Conservation (phyloP, 2,113 vertebrate genomes). For the Tragelaphus scriptus region DNA sequence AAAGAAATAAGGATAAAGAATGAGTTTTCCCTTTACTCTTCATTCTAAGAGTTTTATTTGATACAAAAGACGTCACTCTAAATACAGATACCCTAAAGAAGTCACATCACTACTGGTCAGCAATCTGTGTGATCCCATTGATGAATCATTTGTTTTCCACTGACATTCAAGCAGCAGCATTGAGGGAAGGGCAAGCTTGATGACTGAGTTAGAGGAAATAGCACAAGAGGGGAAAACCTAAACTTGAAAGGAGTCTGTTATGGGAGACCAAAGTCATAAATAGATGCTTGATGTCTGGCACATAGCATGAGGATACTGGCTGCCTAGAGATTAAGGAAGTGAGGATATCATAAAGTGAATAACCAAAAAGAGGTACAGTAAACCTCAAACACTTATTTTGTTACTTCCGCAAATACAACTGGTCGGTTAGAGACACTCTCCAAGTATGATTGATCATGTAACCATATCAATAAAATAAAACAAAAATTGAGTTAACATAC, state of each 20-base stretch:
- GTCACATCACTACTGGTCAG: background rate
- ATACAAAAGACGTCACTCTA: background rate
- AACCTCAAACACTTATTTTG: background rate
- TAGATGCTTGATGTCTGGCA: background rate
- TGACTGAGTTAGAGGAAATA: background rate
- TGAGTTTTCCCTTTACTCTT: background rate
- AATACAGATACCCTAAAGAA: background rate
- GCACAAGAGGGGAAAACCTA: background rate
- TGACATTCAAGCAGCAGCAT: background rate
- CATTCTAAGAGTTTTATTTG: background rate
- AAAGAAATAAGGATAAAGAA: background rate
- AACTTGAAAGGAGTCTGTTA: background rate
- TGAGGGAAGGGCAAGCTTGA: background rate
- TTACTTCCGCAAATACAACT: background rate
- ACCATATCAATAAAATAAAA: background rate
- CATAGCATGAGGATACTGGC: background rate
- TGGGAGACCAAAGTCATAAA: background rate
- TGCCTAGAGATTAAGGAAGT: background rate
- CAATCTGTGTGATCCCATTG: background rate
- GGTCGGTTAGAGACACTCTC: background rate
- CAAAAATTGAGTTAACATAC: background rate
- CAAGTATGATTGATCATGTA: background rate
- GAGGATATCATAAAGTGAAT: background rate
- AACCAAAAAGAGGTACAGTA: background rate
- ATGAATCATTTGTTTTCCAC: background rate